Evolutionary conservation across 2,113 vertebrate species (phyloP), one percentile per base, ranked within the genome.

Genomic region (Alexandromys fortis): DNA sequence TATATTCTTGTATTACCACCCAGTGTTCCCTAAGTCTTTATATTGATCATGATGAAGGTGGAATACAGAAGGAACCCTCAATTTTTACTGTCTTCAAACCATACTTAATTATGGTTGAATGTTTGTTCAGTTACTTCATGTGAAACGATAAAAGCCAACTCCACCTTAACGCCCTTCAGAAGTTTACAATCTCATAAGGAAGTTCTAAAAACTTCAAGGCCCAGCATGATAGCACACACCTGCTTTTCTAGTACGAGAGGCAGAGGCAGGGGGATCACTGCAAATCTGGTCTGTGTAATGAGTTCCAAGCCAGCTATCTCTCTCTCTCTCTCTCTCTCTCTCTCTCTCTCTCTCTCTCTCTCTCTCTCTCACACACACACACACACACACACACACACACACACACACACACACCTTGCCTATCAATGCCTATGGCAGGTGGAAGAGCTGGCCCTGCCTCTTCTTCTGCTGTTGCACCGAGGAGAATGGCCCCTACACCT

Each of bases 111-210:
- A 45, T 67, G 3, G 10, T 21, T 42, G 38, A 52, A 70, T 47
- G 28, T 86, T 86, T 17, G 63, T 65, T 52, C 35, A 55, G 16
- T 52, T 70, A 65, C n/a, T 91, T 1, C 28, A 11, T 63, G 83
- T 65, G 58, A 21, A 38, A 47, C 72, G 42, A 75, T 68, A 93
- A 90, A 81, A 77, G 17, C 63, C 24, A 76, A 2, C 81, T 79
- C 47, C 76, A 92, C 87, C 55, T 47, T 22, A 82, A 5, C 28
- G 26, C n/a, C 52, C 21, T 86, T 68, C 12, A 96, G 79, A 96
- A 73, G 2, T 33, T 58, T 68, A 78, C 16, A 79, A 82, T 73
- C 89, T 91, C 45, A 89, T 76, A 91, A 78, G 72, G 95, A 95
- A 92, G 42, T 81, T 81, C 22, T 38, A 52, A 87, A 90, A 47